Evolutionary conservation across 2,888 invertebrate genomes (phyloP), one percentile per base, ranked within the genome.

Genomic region (Macrophya annulata): DNA sequence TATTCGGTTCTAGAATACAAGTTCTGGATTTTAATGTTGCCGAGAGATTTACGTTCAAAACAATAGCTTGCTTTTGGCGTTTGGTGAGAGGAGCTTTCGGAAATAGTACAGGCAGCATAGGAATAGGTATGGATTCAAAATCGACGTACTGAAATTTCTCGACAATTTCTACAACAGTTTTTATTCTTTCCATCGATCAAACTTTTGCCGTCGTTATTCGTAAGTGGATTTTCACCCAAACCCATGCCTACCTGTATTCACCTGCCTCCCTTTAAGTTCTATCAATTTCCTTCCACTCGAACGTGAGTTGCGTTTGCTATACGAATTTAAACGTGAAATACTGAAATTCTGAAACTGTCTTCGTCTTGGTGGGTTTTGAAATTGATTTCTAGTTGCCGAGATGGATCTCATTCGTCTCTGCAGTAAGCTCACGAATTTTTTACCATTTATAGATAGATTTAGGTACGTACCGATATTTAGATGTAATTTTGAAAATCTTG

Each of bases 291-390:
- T 45, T 74, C 15, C 43, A 74, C 43, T n/a, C n/a, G 21, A 74
- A 74, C 74, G 74, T 74, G 74, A 74, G 74, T 45, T 45, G 74
- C 43, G 43, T 74, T 45, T n/a, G 45, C 43, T 74, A 74, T 45
- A 45, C 74, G 74, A 74, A 74, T 43, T 74, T 74, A 21, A 45
- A 74, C 25, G 25, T 5, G 45, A 31, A 45, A 21, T 8, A 74
- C 17, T n/a, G 45, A 45, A 45, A 45, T 68, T 17, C n/a, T 21
- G 45, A 25, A 45, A 74, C 45, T 74, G 43, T 45, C 43, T 74
- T 74, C 21, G 37, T 37, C 71, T 17, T 40, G 55, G 71, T 21
- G 21, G 43, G 21, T 21, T 45, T 37, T 37, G 37, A 68, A 74
- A 74, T 45, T 43, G 45, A 74, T 21, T 74, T 45, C 45, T 74